Evolutionary conservation across 2,113 vertebrate species (phyloP).

Genomic region (Chionodraco myersi): DNA sequence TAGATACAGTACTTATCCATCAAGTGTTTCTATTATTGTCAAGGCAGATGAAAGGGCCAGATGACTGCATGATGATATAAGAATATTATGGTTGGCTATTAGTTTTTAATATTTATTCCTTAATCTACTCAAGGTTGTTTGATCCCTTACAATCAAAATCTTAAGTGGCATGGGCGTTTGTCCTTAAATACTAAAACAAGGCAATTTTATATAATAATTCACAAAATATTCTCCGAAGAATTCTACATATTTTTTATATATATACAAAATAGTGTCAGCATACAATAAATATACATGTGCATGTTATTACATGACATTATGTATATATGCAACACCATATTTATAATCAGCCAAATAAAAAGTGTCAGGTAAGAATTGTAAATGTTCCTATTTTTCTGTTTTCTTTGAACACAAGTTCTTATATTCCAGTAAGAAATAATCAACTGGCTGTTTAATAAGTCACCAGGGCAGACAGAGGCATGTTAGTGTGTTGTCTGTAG

Average conservation of each 20-base stretch:
- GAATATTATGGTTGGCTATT: not conserved
- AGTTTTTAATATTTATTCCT: not conserved
- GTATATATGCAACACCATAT: not conserved
- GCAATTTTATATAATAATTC: not conserved
- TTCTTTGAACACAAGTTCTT: not conserved
- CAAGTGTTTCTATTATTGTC: constrained; percentile 20
- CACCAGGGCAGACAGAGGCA: constrained; percentile 20
- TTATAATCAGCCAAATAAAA: not conserved
- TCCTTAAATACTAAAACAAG: too few species aligned
- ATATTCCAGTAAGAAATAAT: not conserved
- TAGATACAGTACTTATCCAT: constrained; percentile 16
- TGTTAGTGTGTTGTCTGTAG: not conserved
- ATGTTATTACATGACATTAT: not conserved
- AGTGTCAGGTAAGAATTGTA: not conserved
- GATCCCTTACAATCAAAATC: not conserved
- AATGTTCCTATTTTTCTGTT: not conserved
- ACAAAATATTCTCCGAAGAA: not conserved
- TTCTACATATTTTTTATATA: not conserved
- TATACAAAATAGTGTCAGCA: not conserved
- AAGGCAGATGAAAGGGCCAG: constrained; percentile 19
- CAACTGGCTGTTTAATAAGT: constrained; percentile 24
- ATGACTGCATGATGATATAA: constrained; percentile 11
- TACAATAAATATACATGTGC: not conserved
- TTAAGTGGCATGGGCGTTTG: not conserved
- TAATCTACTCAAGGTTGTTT: not conserved